A percentile compares a stretch with the other conserved stretches of the same genome.
Evolutionary conservation across 2,113 vertebrate genomes (phyloP).

Genomic region (Promerops cafer): DNA sequence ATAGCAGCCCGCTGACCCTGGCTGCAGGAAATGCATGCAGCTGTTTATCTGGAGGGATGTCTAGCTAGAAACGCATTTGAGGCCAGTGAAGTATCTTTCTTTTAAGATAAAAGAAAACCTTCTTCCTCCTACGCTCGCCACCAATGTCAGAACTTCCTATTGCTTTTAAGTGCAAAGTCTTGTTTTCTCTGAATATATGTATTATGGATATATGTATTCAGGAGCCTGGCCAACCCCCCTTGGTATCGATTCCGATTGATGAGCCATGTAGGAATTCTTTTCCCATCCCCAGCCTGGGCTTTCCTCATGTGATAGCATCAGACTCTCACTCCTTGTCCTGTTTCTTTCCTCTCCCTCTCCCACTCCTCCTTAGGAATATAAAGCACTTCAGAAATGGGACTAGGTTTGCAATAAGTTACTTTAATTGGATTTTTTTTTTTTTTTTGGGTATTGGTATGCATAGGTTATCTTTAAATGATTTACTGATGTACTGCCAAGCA

Average conservation of each 20-base stretch:
- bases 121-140: not conserved
- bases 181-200: not conserved
- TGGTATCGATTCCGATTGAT: not conserved
- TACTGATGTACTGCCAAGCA: conserved; percentile 28
- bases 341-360: not conserved
- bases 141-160: not conserved
- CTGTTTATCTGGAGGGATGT: not conserved
- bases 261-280: not conserved
- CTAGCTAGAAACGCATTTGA: not conserved
- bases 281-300: not conserved
- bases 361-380: not conserved
- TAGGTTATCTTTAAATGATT: conserved; percentile 42
- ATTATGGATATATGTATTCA: not conserved
- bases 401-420: conserved; percentile 25
- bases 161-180: not conserved
- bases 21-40: not conserved
- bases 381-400: conserved; percentile 16
- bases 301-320: not conserved
- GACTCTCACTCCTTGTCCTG: not conserved
- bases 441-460: not conserved
- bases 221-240: not conserved
- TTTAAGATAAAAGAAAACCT: conserved; percentile 26
- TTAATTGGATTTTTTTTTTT: conserved; percentile 28
- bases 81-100: not conserved
- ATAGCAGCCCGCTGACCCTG: not conserved